Evolutionary conservation across 2,797 vertebrate species (phyloP), one percentile per base, ranked within the genome.

Genomic region (Hypotaenidia philippensis): DNA sequence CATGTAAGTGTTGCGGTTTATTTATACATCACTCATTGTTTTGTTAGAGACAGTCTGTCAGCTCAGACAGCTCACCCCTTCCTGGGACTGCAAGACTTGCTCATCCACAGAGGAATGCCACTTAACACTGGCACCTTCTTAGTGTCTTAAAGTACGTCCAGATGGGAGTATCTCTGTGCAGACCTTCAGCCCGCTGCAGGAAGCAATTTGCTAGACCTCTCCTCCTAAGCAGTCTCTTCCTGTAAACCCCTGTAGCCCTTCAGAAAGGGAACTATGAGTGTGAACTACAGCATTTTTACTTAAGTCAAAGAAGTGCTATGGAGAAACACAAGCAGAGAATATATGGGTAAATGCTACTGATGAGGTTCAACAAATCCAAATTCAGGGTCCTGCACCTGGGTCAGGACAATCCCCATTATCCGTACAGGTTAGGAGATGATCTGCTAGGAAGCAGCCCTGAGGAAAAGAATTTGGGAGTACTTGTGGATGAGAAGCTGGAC

Each of bases 21-120:
- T 81, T 96, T 94, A 81, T 66, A 68, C 34, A 91, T 72, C 82
- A 82, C n/a, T 89, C 82, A 68, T 36, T 80, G 61, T 72, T 93
- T 85, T 34, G 26, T 76, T 52, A 81, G 66, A 87, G 20, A 70
- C 44, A 49, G 18, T 83, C 77, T 66, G 85, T 95, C 92, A 88
- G 38, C 40, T 93, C n/a, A 38, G 70, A 84, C 63, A 26, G 88
- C 56, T 82, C 26, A 88, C 11, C 32, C 34, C 49, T 94, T 59
- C 59, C 70, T 50, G 69, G 44, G n/a, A 45, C 60, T 45, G 57
- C 52, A 70, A 44, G 86, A 52, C 41, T 29, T 59, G 34, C 34
- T 84, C 41, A 63, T 95, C 75, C 27, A 13, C 47, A 72, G n/a
- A 80, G 83, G 82, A 95, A 91, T 89, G 74, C 34, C 83, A 74